Conservation (phyloP, 2,113 vertebrate genomes). For the Paedocypris sp. region DNA sequence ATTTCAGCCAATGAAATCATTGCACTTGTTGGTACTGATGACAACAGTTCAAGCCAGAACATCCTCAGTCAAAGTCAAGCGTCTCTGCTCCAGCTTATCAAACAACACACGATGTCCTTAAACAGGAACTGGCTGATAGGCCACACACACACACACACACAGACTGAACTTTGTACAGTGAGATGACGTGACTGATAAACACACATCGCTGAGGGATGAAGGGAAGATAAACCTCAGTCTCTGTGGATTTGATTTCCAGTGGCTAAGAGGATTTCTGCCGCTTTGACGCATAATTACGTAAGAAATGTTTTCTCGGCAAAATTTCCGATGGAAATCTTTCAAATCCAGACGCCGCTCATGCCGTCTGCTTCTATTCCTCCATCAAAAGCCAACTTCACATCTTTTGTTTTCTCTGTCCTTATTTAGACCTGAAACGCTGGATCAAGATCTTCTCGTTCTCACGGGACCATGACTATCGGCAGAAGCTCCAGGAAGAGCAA, state of each 20-base stretch:
- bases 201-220: neutral
- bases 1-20: too few species aligned
- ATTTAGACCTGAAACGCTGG: neutral
- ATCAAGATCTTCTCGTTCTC: neutral
- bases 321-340: neutral
- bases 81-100: conserved; percentile 19
- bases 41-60: conserved; percentile 21
- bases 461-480: conserved; percentile 55
- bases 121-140: conserved; percentile 6
- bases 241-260: neutral
- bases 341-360: neutral
- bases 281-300: neutral
- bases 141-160: conserved; percentile 1
- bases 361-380: neutral
- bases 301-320: neutral
- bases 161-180: conserved; percentile 32
- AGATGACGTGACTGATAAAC: conserved; percentile 25
- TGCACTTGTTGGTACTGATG: too few species aligned
- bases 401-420: neutral
- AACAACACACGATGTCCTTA: conserved; percentile 12
- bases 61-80: conserved; percentile 24
- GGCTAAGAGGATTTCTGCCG: neutral
- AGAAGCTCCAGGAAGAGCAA: conserved; percentile 53
- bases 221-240: neutral
- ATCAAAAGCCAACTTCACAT: neutral